Conservation (phyloP, 2,113 vertebrate species). For the Eolophus roseicapilla region DNA sequence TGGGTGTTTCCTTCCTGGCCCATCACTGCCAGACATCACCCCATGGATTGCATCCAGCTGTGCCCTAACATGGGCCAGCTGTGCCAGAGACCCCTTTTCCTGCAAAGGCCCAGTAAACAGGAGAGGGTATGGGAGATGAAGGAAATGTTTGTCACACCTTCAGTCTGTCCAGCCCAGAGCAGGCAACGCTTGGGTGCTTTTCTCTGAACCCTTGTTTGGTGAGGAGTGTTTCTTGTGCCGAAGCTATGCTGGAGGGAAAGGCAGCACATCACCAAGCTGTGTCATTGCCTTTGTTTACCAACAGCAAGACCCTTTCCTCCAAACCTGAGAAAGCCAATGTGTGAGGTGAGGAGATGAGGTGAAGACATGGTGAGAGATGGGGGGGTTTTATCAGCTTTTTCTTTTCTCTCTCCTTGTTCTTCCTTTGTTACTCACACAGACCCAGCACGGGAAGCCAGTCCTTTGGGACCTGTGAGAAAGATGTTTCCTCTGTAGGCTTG, state of each 20-base stretch:
- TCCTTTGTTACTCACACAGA: background rate
- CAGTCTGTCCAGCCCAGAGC: background rate
- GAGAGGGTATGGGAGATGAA: background rate
- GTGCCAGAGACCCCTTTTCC: background rate
- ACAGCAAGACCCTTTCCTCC: background rate
- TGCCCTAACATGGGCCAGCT: background rate
- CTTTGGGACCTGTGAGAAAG: background rate
- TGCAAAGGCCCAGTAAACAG: background rate
- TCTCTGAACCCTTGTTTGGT: background rate
- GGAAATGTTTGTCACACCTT: background rate
- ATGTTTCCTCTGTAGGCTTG: background rate
- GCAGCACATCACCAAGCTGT: background rate
- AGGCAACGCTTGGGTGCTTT: accelerated
- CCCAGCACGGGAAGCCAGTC: background rate
- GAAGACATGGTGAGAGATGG: background rate
- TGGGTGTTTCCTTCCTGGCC: background rate
- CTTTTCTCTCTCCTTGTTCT: background rate
- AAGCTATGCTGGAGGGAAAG: background rate
- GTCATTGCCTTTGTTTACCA: background rate
- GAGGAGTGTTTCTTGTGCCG: background rate
- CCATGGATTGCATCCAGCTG: background rate
- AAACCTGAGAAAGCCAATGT: background rate
- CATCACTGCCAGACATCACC: background rate
- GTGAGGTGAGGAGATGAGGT: background rate
- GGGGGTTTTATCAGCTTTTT: background rate